A percentile compares a stretch with the other conserved stretches of the same genome.
Conservation (phyloP, 2,888 invertebrate species). For the Andrena hattorfiana region DNA sequence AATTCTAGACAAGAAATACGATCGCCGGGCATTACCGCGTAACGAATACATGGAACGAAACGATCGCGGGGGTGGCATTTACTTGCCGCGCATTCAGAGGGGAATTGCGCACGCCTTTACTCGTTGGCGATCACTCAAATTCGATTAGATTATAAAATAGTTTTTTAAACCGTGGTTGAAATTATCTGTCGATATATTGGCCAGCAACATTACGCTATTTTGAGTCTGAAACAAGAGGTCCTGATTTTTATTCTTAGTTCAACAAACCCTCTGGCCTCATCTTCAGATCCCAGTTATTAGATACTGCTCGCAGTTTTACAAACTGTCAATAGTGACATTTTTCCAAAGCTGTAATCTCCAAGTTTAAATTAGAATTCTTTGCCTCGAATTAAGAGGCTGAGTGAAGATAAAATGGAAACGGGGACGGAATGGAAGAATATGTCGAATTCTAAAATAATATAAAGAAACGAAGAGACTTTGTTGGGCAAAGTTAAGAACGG, state of each 20-base stretch:
- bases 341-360: too few species aligned
- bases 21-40: slow-evolving; percentile 6
- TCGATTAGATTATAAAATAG: background rate
- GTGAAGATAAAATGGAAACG: background rate
- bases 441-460: background rate
- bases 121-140: background rate
- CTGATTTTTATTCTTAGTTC: too few species aligned
- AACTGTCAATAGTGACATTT: too few species aligned
- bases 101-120: background rate
- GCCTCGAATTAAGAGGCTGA: background rate
- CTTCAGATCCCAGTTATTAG: too few species aligned
- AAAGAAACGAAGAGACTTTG: background rate
- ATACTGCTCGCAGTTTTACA: too few species aligned
- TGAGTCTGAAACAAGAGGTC: too few species aligned
- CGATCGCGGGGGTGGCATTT: slow-evolving; percentile 15
- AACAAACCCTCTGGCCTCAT: too few species aligned
- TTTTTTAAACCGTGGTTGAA: background rate
- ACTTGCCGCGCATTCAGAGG: slow-evolving; percentile 10
- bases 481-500: slow-evolving; percentile 18
- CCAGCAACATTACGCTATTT: too few species aligned
- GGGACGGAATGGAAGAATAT: background rate
- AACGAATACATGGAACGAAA: slow-evolving; percentile 1
- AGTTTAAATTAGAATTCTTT: background rate
- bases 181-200: too few species aligned
- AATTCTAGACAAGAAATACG: slow-evolving; percentile 41